Percentiles rank a stretch among this genome's conserved stretches.
Conservation (phyloP, 2,888 invertebrate species). For the Iphiclides podalirius region DNA sequence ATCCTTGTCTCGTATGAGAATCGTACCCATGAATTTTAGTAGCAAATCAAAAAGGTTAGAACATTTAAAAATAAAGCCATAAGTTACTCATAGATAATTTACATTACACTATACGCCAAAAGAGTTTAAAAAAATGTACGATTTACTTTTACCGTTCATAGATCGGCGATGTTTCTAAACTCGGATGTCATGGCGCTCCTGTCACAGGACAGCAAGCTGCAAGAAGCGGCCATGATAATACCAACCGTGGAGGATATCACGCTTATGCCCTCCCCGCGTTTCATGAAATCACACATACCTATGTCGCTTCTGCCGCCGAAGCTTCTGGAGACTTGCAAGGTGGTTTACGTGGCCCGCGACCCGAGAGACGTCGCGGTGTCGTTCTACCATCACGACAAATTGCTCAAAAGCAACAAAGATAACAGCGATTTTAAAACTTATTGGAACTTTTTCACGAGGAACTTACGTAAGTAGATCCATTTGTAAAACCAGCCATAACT, state of each 20-base stretch:
- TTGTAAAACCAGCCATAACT: too few species aligned
- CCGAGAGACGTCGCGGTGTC: conserved; percentile 90
- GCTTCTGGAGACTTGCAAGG: conserved; percentile 51
- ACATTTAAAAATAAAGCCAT: too few species aligned
- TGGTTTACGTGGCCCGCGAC: conserved; percentile 87
- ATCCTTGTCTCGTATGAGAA: too few species aligned
- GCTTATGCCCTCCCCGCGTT: conserved; percentile 45
- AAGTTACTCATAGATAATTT: too few species aligned
- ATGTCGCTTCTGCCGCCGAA: conserved; percentile 84
- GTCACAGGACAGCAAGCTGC: background rate
- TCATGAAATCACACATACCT: conserved; percentile 84
- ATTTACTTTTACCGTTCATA: too few species aligned
- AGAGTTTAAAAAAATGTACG: too few species aligned
- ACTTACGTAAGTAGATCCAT: conserved; percentile 76
- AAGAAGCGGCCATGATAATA: background rate
- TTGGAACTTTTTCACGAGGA: conserved; percentile 81
- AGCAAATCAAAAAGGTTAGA: too few species aligned
- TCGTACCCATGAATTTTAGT: too few species aligned
- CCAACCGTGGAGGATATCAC: background rate
- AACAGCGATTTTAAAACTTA: conserved; percentile 80
- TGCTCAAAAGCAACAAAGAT: conserved; percentile 74
- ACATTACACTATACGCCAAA: too few species aligned
- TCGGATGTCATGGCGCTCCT: conserved; percentile 39
- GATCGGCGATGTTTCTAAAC: background rate
- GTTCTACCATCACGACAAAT: conserved; percentile 65